phyloP scores from a whole-genome alignment of 1,140 invertebrate genomes.

The Spodoptera litura region DNA sequence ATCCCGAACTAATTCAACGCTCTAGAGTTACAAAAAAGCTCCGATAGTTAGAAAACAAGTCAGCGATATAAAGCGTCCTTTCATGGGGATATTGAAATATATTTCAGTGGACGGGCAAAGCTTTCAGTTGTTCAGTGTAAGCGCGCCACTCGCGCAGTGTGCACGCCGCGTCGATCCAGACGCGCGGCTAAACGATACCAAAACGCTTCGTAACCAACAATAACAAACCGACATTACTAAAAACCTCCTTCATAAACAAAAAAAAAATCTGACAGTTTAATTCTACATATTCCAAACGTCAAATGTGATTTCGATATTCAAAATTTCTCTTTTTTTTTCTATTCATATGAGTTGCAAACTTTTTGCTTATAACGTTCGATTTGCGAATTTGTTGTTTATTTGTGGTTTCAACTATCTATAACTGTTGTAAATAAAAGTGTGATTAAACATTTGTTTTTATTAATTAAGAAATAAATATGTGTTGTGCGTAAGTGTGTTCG shows the following conservation, averaged over 20 bases:
- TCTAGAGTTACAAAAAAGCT: not conserved
- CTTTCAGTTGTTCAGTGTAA: conserved; percentile 33
- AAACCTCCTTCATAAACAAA: not conserved
- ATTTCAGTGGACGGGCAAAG: conserved; percentile 16
- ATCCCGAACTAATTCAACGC: conserved; percentile 9
- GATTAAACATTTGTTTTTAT: not conserved
- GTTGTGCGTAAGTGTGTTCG: conserved; percentile 27
- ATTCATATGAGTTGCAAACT: conserved; percentile 1
- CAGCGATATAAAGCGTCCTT: not conserved
- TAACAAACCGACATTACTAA: conserved; percentile 14
- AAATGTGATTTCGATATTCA: conserved; percentile 7
- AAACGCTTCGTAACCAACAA: conserved; percentile 20
- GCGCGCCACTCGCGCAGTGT: conserved; percentile 30
- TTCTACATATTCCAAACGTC: no score
- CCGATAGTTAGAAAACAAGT: conserved; percentile 31
- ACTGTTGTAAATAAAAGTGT: not conserved
- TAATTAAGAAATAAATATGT: conserved; percentile 18
- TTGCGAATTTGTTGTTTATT: not conserved
- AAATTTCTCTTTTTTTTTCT: conserved; percentile 5
- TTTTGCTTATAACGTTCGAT: conserved; percentile 2
- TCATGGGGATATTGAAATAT: conserved; percentile 19
- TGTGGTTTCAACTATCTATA: no score
- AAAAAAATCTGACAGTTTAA: conserved; percentile 4
- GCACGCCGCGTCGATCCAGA: conserved; percentile 13
- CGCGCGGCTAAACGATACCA: conserved; percentile 1